Percentiles rank a stretch among this genome's conserved stretches.
Evolutionary conservation across 2,888 invertebrate species (phyloP).

Genomic region (Chymomyza procnemis): DNA sequence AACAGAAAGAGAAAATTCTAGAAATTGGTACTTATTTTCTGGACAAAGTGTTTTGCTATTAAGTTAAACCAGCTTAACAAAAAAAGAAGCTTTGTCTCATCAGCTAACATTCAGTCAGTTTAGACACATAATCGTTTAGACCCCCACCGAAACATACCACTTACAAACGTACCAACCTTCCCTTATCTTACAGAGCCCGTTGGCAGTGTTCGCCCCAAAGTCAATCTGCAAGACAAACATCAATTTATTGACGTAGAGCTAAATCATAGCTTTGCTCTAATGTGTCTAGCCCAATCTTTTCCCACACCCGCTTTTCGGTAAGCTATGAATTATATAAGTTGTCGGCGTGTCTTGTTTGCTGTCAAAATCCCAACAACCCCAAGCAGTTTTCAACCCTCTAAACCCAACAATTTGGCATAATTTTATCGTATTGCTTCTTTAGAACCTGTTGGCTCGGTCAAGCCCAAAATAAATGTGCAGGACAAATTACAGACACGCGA

Average conservation of each 20-base stretch:
- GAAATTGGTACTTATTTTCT: no score
- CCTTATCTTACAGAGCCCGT: slow-evolving; percentile 79
- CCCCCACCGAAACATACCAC: neutral
- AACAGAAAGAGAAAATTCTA: no score
- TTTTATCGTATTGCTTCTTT: slow-evolving; percentile 17
- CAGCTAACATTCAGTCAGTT: slow-evolving; percentile 42
- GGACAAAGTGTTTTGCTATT: no score
- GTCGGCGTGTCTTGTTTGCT: neutral
- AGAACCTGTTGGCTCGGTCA: slow-evolving; percentile 81
- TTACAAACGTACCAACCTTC: neutral
- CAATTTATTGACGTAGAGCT: slow-evolving; percentile 72
- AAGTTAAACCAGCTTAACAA: slow-evolving; percentile 15
- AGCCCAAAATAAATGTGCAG: slow-evolving; percentile 85
- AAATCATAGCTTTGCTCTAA: slow-evolving; percentile 80
- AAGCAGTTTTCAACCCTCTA: slow-evolving; percentile 4
- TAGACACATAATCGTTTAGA: neutral
- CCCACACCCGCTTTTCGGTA: slow-evolving; percentile 86
- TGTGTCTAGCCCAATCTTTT: slow-evolving; percentile 84
- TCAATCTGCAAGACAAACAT: slow-evolving; percentile 81
- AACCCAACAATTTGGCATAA: neutral
- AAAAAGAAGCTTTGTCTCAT: slow-evolving; percentile 12
- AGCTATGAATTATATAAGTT: slow-evolving; percentile 8
- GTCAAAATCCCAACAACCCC: neutral
- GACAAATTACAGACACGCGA: slow-evolving; percentile 82
- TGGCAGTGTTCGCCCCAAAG: slow-evolving; percentile 82